Evolutionary conservation across 1,140 invertebrate genomes (phyloP), one percentile per base, ranked within the genome.

Genomic region (Papilio xuthus): DNA sequence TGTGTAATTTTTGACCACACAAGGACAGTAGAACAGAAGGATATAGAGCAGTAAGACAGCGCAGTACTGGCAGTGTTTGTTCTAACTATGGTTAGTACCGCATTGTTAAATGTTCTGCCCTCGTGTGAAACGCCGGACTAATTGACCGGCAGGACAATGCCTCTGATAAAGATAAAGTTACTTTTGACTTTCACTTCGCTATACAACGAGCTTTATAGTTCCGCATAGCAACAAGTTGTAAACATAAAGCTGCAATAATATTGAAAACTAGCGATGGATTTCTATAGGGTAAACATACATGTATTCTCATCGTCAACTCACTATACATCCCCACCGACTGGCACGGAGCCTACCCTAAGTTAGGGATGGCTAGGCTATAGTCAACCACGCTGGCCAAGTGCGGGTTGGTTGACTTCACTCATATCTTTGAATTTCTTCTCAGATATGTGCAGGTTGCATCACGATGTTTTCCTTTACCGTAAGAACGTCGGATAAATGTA

Each of bases 61-160:
- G 4, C 41, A 41, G 41, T 41, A 41, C 9, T 41, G 42, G 4
- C 13, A 53, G 50, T 20, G n/a, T 53, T 2, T 7, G 0, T 53
- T n/a, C 9, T 8, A 53, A 53, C n/a, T 53, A 53, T 7, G n/a
- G n/a, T n/a, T n/a, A 44, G 42, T 44, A 53, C 6, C 18, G n/a
- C n/a, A 53, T n/a, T 53, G 50, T 53, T 18, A 53, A 6, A 13
- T 47, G 44, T 47, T 47, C 50, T 20, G 18, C 9, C 50, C 50
- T 53, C n/a, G 50, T 53, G 18, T 53, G n/a, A 53, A 53, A 20
- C 32, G 70, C 53, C 60, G 77, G 80, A 81, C 80, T 81, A 81
- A 81, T 79, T 67, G 80, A 73, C 78, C 76, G 56, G 23, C 41
- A 73, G 67, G 60, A 81, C 80, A 75, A 78, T 80, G 44, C 42